phyloP scores from a whole-genome alignment of 2,888 invertebrate genomes.

The Hirtodrosophila duncani region DNA sequence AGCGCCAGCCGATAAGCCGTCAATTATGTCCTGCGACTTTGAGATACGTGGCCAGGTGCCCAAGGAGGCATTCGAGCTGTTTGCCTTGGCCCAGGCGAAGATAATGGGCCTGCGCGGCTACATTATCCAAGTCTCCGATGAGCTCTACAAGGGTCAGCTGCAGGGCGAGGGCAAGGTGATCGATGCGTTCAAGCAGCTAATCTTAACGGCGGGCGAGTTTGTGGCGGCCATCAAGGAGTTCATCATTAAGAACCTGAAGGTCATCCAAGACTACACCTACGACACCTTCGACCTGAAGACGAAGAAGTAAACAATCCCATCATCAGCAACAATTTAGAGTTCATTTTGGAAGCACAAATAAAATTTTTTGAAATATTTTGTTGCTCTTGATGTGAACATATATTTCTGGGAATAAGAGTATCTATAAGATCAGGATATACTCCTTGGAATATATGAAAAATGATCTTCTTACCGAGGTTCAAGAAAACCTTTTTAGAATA shows the following conservation, averaged over 20 bases:
- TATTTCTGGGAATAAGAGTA: too few species aligned
- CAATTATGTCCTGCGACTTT: conserved; percentile 46
- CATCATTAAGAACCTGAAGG: conserved; percentile 38
- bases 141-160: conserved; percentile 34
- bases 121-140: conserved; percentile 26
- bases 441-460: too few species aligned
- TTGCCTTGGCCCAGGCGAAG: conserved; percentile 44
- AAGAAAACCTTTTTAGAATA: too few species aligned
- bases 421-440: too few species aligned
- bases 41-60: conserved; percentile 40
- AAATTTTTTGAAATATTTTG: too few species aligned
- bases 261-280: conserved; percentile 37
- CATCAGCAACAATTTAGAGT: neutral
- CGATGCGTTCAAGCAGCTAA: conserved; percentile 43
- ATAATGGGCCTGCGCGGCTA: conserved; percentile 43
- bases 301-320: neutral
- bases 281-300: conserved; percentile 37
- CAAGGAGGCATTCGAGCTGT: conserved; percentile 47
- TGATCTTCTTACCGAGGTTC: too few species aligned
- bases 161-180: conserved; percentile 51
- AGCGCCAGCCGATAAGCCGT: conserved; percentile 5
- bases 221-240: conserved; percentile 51
- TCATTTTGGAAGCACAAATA: neutral
- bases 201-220: conserved; percentile 41
- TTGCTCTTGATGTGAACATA: too few species aligned